A percentile compares a stretch with the other conserved stretches of the same genome.
Evolutionary conservation across 2,113 vertebrate species (phyloP).

Genomic region (Bubo scandiacus): DNA sequence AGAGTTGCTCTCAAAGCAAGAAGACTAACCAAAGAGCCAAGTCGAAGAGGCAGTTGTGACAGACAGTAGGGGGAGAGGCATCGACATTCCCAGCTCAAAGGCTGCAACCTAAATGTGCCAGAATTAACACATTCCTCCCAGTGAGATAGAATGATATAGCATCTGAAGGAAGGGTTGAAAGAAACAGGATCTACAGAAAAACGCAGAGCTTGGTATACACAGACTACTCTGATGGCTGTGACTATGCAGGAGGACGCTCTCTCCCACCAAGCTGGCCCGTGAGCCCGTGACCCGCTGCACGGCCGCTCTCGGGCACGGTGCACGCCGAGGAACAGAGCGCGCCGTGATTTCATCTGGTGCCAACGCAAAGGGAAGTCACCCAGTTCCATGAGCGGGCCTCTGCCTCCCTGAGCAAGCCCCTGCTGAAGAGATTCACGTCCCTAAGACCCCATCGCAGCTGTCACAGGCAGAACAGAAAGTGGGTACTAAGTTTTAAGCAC

Average conservation of each 20-base stretch:
- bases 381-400: accelerated
- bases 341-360: neutral
- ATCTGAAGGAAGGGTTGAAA: neutral
- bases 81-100: neutral
- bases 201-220: neutral
- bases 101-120: neutral
- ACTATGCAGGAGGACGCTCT: neutral
- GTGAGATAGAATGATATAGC: accelerated
- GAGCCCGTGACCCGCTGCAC: neutral
- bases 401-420: neutral
- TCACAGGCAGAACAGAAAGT: neutral
- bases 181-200: neutral
- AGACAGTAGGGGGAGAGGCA: neutral
- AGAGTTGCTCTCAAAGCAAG: neutral
- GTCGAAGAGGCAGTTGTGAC: neutral
- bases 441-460: neutral
- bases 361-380: neutral
- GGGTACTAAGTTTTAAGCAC: neutral
- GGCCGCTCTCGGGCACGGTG: neutral
- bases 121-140: neutral
- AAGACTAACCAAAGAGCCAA: neutral
- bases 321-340: accelerated
- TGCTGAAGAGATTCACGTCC: neutral
- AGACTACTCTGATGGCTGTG: neutral
- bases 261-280: neutral